Evolutionary conservation across 2,888 invertebrate genomes (phyloP).

Genomic region (Chesias legatella): DNA sequence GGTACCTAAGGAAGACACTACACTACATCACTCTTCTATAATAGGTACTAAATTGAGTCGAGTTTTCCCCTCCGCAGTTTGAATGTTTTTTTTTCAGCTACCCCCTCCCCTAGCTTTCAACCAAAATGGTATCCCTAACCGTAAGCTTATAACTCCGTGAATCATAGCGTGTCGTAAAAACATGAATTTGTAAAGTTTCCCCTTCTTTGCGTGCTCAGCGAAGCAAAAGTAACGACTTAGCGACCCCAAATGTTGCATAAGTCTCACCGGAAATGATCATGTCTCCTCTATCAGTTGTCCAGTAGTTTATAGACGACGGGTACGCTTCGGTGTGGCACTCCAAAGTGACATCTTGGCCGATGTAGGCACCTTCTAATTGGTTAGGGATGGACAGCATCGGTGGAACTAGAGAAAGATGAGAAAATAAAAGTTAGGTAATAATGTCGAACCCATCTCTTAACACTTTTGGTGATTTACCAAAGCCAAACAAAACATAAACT

Average conservation of each 20-base stretch:
- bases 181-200: constrained; percentile 35
- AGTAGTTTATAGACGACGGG: constrained; percentile 96
- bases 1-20: constrained; percentile 15
- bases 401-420: constrained; percentile 83
- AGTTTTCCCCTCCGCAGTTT: constrained; percentile 13
- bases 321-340: constrained; percentile 96
- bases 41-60: constrained; percentile 8
- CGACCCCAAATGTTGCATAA: constrained; percentile 34
- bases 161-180: constrained; percentile 35
- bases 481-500: too few species aligned
- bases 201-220: constrained; percentile 33
- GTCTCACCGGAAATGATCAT: constrained; percentile 95
- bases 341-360: constrained; percentile 92
- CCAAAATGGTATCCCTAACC: constrained; percentile 30
- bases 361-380: constrained; percentile 93
- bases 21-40: constrained; percentile 15
- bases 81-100: constrained; percentile 16
- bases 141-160: constrained; percentile 34
- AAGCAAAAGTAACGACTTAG: constrained; percentile 30
- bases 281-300: constrained; percentile 94
- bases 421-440: background rate
- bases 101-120: constrained; percentile 19
- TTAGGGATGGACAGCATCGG: constrained; percentile 97
- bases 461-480: too few species aligned
- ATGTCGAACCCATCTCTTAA: too few species aligned